Evolutionary conservation across 2,888 invertebrate genomes (phyloP), one percentile per base, ranked within the genome.

Genomic region (Bhutanitis thaidina): DNA sequence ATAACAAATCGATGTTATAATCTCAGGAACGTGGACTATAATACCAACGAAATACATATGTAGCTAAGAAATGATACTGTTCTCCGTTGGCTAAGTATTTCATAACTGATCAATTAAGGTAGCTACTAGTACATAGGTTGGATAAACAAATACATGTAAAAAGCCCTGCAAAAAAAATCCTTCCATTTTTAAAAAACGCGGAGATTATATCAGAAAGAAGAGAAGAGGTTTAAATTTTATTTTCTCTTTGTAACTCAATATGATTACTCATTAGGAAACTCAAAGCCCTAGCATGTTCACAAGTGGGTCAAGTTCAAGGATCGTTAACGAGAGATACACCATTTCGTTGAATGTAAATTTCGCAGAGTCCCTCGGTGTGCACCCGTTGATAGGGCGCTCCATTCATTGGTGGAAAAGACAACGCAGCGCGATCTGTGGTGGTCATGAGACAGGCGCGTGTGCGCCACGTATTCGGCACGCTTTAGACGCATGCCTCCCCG

Each of bases 381-480:
- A 13, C 39, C 20, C 15, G 25, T 30, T 15, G 14, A 43, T 16
- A 32, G 40, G 35, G 8, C 15, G 13, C 13, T 37, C 30, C 47
- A 47, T 46, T 51, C 35, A 52, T 30, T 25, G 32, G 29, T 29
- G 13, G 41, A n/a, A 40, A 12, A 45, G 36, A 14, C 10, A 37
- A 16, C 5, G 46, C n/a, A 32, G 39, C 34, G 43, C 36, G 39
- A 29, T 37, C 43, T 35, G 46, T 29, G 41, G 36, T 20, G 14
- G 37, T 38, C 86, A 82, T 80, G 86, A 66, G 74, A 9, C 3
- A 1, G n/a, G 54, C 69, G 69, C 80, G 74, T 81, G 84, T 59
- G 52, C 54, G 38, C 41, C 84, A 82, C 75, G 74, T 62, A 47
- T 39, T 39, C 25, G 15, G 45, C 74, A 76, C 68, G 80, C 71